These are phyloP conservation scores for Pampusana beccarii DNA, from an alignment of 2,113 vertebrate species.

Conservation along the genomic window DNA sequence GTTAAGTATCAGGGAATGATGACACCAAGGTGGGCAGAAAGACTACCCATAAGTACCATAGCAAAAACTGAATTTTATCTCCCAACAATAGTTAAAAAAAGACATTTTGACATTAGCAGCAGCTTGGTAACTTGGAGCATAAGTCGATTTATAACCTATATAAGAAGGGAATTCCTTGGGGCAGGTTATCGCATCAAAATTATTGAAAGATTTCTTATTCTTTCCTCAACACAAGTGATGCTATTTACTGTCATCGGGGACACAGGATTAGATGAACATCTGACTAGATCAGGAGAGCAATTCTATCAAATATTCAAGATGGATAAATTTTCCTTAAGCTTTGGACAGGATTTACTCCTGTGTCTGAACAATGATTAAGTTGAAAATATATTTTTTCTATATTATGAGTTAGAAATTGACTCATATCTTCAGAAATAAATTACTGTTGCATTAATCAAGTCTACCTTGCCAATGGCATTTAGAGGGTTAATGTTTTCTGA, in stretches of 20 bases:
- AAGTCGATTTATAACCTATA: not conserved
- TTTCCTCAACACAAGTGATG: not conserved
- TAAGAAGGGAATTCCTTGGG: not conserved
- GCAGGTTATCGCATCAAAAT: not conserved
- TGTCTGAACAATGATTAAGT: not conserved
- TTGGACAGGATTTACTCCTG: not conserved
- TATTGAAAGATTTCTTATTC: constrained; percentile 1
- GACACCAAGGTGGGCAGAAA: not conserved
- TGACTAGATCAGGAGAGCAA: not conserved
- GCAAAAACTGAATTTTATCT: not conserved
- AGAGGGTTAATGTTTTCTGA: constrained; percentile 48
- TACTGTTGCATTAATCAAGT: not conserved
- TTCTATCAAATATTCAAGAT: not conserved
- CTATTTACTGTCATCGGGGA: not conserved
- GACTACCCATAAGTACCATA: not conserved
- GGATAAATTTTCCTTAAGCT: not conserved
- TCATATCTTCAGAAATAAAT: not conserved
- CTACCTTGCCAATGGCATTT: not conserved
- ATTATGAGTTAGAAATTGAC: not conserved
- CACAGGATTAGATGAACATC: not conserved
- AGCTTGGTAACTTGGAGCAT: not conserved
- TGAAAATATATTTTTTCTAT: not conserved
- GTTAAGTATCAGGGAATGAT: not conserved
- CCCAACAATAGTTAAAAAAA: not conserved
- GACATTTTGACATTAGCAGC: not conserved